phyloP scores from a whole-genome alignment of 2,888 invertebrate species.

The Hipparchia sbordonii region DNA sequence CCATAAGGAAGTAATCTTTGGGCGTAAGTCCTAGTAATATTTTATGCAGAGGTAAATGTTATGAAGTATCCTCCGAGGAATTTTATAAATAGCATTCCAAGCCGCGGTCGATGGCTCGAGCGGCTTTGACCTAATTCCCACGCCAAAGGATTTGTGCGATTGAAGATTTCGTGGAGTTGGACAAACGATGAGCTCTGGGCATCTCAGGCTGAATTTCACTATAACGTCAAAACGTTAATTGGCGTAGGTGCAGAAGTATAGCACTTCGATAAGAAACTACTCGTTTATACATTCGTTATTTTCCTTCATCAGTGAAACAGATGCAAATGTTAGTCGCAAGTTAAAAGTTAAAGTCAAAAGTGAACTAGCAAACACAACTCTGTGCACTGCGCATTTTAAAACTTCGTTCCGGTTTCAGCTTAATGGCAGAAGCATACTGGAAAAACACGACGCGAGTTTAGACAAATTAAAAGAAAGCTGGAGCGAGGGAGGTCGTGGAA shows the following conservation, averaged over 20 bases:
- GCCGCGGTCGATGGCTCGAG: not conserved
- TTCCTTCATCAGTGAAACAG: not conserved
- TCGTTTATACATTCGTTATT: not conserved
- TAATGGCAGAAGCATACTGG: not conserved
- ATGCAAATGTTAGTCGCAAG: not conserved
- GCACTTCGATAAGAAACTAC: not conserved
- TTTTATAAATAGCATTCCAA: not conserved
- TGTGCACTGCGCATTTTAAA: constrained; percentile 6
- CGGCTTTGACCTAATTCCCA: not conserved
- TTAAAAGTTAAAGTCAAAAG: not conserved
- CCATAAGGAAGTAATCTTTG: constrained; percentile 20
- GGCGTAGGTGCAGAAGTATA: too few species aligned
- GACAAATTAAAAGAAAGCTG: not conserved
- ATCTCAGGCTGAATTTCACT: not conserved
- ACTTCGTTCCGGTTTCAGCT: not conserved
- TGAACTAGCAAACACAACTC: constrained; percentile 10
- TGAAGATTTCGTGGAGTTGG: not conserved
- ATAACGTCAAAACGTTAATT: not conserved
- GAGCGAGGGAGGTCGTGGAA: not conserved
- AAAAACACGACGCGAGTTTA: not conserved
- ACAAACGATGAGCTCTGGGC: not conserved
- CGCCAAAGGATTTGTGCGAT: not conserved
- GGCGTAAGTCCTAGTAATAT: not conserved
- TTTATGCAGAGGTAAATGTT: constrained; percentile 9
- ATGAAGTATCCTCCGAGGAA: constrained; percentile 3